These are phyloP conservation scores for Megaceryle alcyon DNA, from an alignment of 2,797 vertebrate species.

Conservation along the genomic window DNA sequence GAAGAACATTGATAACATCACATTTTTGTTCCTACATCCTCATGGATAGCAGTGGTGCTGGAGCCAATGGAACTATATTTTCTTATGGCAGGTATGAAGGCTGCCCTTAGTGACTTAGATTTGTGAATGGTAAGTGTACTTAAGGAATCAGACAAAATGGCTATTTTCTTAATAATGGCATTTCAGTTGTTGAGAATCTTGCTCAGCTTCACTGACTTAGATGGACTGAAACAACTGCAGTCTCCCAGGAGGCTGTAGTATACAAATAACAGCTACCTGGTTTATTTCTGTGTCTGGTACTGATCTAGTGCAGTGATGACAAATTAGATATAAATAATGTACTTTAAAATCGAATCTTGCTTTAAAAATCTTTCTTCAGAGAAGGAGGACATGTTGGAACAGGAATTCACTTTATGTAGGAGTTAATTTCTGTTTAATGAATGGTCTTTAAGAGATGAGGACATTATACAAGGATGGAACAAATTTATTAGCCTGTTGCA, in stretches of 20 bases:
- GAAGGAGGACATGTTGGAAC: not conserved
- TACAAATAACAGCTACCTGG: not conserved
- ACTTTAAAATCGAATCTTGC: not conserved
- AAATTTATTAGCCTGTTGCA: not conserved
- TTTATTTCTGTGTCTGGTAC: not conserved
- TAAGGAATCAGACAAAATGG: not conserved
- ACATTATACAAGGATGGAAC: not conserved
- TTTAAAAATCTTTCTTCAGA: not conserved
- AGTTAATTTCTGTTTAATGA: not conserved
- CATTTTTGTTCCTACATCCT: not conserved
- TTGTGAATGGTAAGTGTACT: slow-evolving; percentile 58
- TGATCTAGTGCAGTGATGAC: not conserved
- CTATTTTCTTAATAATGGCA: not conserved
- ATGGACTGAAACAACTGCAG: not conserved
- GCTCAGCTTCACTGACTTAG: not conserved
- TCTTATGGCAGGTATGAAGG: not conserved
- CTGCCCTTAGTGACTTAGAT: not conserved
- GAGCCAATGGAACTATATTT: not conserved
- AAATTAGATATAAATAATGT: not conserved
- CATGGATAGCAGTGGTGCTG: not conserved
- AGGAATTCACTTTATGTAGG: not conserved
- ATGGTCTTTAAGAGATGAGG: not conserved
- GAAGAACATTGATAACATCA: not conserved
- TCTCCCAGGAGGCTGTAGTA: not conserved
- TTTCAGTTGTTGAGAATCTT: not conserved